Evolutionary conservation across 2,797 vertebrate genomes (phyloP), one percentile per base, ranked within the genome.

Genomic region (Eutrigla gurnardus): DNA sequence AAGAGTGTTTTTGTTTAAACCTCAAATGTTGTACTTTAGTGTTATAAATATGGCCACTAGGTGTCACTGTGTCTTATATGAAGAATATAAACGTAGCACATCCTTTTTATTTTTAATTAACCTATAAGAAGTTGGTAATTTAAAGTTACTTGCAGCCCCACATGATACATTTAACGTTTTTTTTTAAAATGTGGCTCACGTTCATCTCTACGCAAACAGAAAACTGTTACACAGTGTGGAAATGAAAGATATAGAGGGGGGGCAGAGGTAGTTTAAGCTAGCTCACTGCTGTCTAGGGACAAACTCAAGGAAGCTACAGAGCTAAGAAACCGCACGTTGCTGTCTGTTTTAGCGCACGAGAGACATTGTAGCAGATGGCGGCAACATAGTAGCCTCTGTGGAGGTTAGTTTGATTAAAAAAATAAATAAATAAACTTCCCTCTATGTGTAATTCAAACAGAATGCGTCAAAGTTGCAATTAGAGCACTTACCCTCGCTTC

Each of bases 401-500:
- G 25, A 14, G 47, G 40, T 6, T 12, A 7, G 25, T 70, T 49
- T 42, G 46, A 40, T 63, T 5, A 4, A 18, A 40, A 43, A 32
- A 42, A 25, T 25, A 25, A 25, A 25, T 1, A 25, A 25, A 25
- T 25, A 59, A 35, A 13, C 9, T 42, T 32, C 14, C 17, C 62
- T 61, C 32, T 33, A 6, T 12, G 57, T 2, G 15, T 40, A 58
- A 58, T 32, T 68, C 4, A 58, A 18, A 64, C 42, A 43, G 77
- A 78, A 78, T 15, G 37, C 53, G 40, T 63, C 4, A 63, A 73
- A 64, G 69, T 57, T 2, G 53, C 62, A 47, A 68, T 65, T 25
- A 17, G 25, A 57, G 14, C 79, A 94, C 97, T 96, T 94, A 98
- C 98, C 98, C 94, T 99, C 98, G 89, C 97, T 98, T 94, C 96